Evolutionary conservation across 23 tunicate genomes (phyloP), one percentile per base, ranked within the genome.

Genomic region (Clavelina lepadiformis): DNA sequence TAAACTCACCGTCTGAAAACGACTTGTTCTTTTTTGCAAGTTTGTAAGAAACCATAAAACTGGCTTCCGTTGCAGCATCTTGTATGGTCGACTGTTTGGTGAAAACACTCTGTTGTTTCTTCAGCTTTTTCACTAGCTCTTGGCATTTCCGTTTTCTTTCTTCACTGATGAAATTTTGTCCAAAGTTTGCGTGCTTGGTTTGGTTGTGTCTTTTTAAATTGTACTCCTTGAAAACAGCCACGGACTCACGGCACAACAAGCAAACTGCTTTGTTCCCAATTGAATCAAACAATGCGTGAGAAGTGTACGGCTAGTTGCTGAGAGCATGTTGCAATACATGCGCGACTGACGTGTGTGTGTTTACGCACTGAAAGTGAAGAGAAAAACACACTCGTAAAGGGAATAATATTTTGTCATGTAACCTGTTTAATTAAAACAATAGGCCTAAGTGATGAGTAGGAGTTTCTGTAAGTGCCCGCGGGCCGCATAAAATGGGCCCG

Each of bases 181-280:
- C 62, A 53, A 53, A 53, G 49, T 61, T 38, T 19, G 60, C 60
- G 33, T 74, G 80, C 46, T 74, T 74, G 70, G 80, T 74, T 26
- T 46, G 67, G 61, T 61, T 7, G 28, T 74, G 70, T 19, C 80
- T 35, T 35, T 36, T 62, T 46, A 74, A 61, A 74, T 74, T 74
- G 35, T 74, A 74, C 25, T 74, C 80, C 47, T 74, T 74, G 49
- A 74, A 47, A 30, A 74, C 80, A 6, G 70, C 46, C 56, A 66
- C 72, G 34, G 72, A 28, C 19, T 46, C 72, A 24, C 45, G 57
- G 57, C 72, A 66, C 56, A 66, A 24, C 57, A 66, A 66, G 35
- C 72, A 46, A 28, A 66, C 57, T 66, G 72, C 72, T 46, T 66
- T 66, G 15, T 66, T 46, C 45, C 35, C 34, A 66, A 46, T n/a